A percentile compares a stretch with the other conserved stretches of the same genome.
phyloP scores from a whole-genome alignment of 2,888 invertebrate genomes.

The Panzeria rudis region DNA sequence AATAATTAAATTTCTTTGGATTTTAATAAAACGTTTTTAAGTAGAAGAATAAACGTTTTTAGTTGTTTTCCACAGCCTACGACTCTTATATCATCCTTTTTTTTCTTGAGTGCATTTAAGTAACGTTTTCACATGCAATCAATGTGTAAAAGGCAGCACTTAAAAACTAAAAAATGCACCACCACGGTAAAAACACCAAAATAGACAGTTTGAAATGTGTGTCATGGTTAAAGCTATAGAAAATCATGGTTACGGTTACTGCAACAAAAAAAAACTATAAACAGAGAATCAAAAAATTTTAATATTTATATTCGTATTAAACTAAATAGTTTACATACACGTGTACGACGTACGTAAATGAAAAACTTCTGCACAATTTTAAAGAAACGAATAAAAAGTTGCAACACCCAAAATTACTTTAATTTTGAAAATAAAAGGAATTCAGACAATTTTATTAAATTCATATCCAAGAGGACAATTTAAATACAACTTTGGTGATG shows the following conservation, averaged over 20 bases:
- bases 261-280: neutral
- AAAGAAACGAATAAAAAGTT: neutral
- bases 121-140: constrained; percentile 20
- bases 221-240: constrained; percentile 57
- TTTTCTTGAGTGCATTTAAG: constrained; percentile 4
- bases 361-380: neutral
- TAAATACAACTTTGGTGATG: constrained; percentile 39
- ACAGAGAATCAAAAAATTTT: neutral
- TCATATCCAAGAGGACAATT: too few species aligned
- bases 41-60: too few species aligned
- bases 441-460: constrained; percentile 24
- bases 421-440: too few species aligned
- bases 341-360: neutral
- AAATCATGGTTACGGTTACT: constrained; percentile 50
- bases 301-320: constrained; percentile 1
- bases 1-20: too few species aligned
- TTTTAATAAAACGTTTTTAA: too few species aligned
- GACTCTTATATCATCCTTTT: too few species aligned
- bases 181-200: constrained; percentile 27
- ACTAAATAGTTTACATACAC: neutral
- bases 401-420: neutral
- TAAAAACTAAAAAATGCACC: constrained; percentile 12
- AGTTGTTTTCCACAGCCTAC: too few species aligned
- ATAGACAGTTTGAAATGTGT: constrained; percentile 52
- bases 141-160: constrained; percentile 22